These are phyloP conservation scores for Eriocheir sinensis DNA, from an alignment of 1,140 invertebrate species.

Conservation along the genomic window DNA sequence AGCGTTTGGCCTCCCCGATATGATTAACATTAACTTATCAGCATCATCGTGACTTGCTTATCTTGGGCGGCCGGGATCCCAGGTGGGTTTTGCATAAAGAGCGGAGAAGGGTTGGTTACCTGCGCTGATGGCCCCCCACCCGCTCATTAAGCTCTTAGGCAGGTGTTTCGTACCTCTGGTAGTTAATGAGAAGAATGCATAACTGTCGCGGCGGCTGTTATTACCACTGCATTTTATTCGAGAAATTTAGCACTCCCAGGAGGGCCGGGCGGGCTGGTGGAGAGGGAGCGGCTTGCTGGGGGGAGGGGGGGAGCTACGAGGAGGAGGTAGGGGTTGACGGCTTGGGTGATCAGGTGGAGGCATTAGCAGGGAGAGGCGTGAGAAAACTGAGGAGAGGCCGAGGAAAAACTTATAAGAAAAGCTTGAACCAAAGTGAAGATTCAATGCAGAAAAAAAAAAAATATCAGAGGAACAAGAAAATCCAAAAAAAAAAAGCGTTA, in stretches of 20 bases:
- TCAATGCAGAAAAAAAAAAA: too few species aligned
- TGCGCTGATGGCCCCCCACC: neutral
- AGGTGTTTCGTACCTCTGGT: neutral
- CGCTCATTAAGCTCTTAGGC: neutral
- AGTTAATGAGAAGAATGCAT: conserved; percentile 15
- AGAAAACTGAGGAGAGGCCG: too few species aligned
- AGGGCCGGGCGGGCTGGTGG: too few species aligned
- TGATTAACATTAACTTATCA: neutral
- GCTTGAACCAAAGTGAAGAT: too few species aligned
- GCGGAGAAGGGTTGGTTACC: neutral
- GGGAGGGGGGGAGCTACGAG: too few species aligned
- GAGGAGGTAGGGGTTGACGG: too few species aligned
- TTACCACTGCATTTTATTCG: neutral
- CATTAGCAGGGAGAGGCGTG: too few species aligned
- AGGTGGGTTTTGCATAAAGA: conserved; percentile 2
- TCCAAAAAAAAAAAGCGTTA: too few species aligned
- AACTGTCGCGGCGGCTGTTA: neutral
- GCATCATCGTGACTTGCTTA: neutral
- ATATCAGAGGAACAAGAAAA: too few species aligned
- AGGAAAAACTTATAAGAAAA: too few species aligned
- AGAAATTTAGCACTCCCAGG: neutral
- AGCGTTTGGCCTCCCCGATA: neutral
- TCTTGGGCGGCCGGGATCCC: neutral
- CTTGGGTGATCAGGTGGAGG: too few species aligned
- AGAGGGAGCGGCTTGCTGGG: too few species aligned